phyloP scores from a whole-genome alignment of 1,140 invertebrate genomes.

The Bombus superbus region DNA sequence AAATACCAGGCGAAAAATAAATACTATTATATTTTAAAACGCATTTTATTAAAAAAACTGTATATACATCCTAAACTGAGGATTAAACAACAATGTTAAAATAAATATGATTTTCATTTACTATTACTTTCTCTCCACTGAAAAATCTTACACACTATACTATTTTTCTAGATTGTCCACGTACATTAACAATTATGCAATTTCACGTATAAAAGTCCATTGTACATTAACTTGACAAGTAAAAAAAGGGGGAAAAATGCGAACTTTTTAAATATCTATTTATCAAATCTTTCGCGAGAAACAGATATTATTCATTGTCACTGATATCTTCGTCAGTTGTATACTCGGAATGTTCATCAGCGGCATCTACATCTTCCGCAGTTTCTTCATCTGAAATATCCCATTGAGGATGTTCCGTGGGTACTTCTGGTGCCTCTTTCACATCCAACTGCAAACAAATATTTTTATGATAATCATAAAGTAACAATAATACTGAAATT shows the following conservation, averaged over 20 bases:
- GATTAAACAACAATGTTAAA: constrained; percentile 81
- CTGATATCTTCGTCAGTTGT: constrained; percentile 89
- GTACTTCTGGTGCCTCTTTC: constrained; percentile 95
- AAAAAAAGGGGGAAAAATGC: constrained; percentile 67
- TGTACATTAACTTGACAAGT: constrained; percentile 67
- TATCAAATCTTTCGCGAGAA: constrained; percentile 39
- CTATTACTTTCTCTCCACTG: constrained; percentile 70
- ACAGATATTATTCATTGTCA: constrained; percentile 82
- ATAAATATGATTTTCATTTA: constrained; percentile 80
- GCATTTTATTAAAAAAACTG: constrained; percentile 80
- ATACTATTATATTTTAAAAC: constrained; percentile 45
- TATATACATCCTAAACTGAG: constrained; percentile 79
- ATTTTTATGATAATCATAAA: neutral
- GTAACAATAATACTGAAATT: constrained; percentile 6
- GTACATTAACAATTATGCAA: constrained; percentile 68
- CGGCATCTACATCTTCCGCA: constrained; percentile 89
- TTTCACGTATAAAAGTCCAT: constrained; percentile 69
- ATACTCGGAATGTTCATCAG: constrained; percentile 87
- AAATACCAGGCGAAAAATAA: neutral
- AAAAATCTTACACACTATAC: constrained; percentile 66
- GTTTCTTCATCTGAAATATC: constrained; percentile 97
- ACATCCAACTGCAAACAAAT: constrained; percentile 90
- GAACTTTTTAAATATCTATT: constrained; percentile 57
- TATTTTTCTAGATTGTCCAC: constrained; percentile 70
- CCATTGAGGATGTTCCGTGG: constrained; percentile 97